Percentiles rank a stretch among this genome's conserved stretches.
These are phyloP conservation scores for Apogon hyalosoma DNA, from an alignment of 2,797 vertebrate species.

Conservation along the genomic window DNA sequence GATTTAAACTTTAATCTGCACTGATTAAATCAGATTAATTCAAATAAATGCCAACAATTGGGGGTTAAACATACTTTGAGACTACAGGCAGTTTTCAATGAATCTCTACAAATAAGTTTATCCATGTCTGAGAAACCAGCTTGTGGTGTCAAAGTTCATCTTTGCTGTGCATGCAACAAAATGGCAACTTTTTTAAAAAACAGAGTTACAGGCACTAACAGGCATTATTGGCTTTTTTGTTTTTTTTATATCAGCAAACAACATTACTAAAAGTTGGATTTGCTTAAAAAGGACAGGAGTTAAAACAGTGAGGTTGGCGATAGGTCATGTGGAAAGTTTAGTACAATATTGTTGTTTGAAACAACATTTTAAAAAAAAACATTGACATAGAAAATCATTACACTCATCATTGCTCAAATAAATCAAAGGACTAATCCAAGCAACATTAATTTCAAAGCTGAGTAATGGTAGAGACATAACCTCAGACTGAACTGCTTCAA, in stretches of 20 bases:
- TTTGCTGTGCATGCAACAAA: not conserved
- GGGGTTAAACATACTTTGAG: constrained; percentile 18
- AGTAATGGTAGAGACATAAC: too few relatives aligned
- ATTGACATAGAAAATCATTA: too few relatives aligned
- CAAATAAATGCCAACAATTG: constrained; percentile 53
- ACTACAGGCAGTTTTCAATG: constrained; percentile 35
- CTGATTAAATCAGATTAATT: constrained; percentile 69
- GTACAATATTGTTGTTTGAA: not conserved
- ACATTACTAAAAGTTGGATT: not conserved
- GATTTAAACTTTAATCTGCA: constrained; percentile 47
- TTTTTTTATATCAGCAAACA: not conserved
- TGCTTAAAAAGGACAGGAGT: not conserved
- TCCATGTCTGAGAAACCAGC: constrained; percentile 12
- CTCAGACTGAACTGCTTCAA: too few relatives aligned
- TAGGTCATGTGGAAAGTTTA: not conserved
- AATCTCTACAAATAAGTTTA: constrained; percentile 22
- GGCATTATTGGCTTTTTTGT: not conserved
- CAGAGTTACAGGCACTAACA: not conserved
- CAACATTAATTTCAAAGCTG: too few relatives aligned
- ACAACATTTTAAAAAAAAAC: not conserved
- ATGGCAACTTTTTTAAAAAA: not conserved
- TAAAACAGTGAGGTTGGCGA: not conserved
- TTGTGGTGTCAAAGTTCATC: constrained; percentile 8
- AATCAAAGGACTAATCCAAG: too few relatives aligned
- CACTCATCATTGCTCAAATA: too few relatives aligned